Base-by-base conservation (phyloP, 2,888 invertebrate genomes). In the Periphyllus acericola region DNA sequence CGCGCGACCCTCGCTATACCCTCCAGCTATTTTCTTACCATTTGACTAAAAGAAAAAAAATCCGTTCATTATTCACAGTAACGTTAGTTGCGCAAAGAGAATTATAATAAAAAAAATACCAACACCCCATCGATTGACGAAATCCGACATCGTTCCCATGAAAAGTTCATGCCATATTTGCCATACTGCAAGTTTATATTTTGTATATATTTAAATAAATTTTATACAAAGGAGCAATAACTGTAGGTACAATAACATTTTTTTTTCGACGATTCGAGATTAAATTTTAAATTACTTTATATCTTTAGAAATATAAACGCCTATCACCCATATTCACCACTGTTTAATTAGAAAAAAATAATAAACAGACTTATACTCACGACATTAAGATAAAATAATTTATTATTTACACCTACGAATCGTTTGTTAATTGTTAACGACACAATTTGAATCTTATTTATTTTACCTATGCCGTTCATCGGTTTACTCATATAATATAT, bases 1-100 rank as follows among this genome's bases (percentile, higher is more conserved):
- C n/a, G 11, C 25, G 21, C 36, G 1, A 60, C 80, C 80, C 66
- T 36, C n/a, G 14, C 8, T 9, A 9, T 29, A 29, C 21, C 78
- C 78, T 78, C n/a, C n/a, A 40, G 60, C 36, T 66, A 80, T 80
- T 80, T 36, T 66, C 66, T 66, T 66, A 32, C n/a, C 66, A n/a
- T 80, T 80, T 79, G 79, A 79, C 79, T 36, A 21, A 60, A 79
- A 34, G 25, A 60, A 79, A 79, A 79, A 79, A 36, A 60, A 66
- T 11, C 25, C 11, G 60, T 80, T 36, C 80, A 66, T 80, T 66
- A 80, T 80, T 80, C 60, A 17, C n/a, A 14, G 36, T 17, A n/a
- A 79, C 25, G 78, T 60, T 11, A n/a, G 32, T 80, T 66, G 66
- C 36, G 66, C 36, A 80, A 66, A 36, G 4, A 36, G 80, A 36